phyloP scores from a whole-genome alignment of 2,113 vertebrate species.

The Gadus chalcogrammus region DNA sequence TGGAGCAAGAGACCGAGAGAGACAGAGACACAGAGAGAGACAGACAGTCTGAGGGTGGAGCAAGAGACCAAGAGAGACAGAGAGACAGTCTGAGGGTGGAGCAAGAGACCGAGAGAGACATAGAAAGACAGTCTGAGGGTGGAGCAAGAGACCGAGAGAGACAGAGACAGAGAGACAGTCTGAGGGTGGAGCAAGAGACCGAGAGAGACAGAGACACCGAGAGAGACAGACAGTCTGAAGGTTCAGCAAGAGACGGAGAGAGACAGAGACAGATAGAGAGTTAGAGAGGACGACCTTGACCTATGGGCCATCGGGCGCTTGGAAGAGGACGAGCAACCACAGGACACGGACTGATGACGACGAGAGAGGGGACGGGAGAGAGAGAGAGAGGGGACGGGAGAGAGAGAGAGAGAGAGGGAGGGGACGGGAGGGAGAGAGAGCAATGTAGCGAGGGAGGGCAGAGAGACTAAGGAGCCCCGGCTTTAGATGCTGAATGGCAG shows the following conservation, averaged over 20 bases:
- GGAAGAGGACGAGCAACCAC: background rate
- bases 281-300: background rate
- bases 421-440: background rate
- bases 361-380: conserved; percentile 12
- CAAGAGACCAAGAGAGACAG: too few relatives aligned
- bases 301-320: background rate
- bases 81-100: too few relatives aligned
- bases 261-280: background rate
- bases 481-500: too few relatives aligned
- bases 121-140: background rate
- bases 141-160: too few relatives aligned
- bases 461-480: background rate
- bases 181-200: too few relatives aligned
- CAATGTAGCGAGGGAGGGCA: background rate
- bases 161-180: too few relatives aligned
- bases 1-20: too few relatives aligned
- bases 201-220: background rate
- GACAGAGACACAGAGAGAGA: background rate
- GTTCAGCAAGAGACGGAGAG: too few relatives aligned
- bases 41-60: background rate
- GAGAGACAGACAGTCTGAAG: too few relatives aligned
- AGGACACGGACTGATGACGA: too few relatives aligned
- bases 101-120: too few relatives aligned
- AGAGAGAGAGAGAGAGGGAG: too few relatives aligned
- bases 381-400: background rate